Conservation (phyloP, 2,888 invertebrate species). For the Acanthococcus lagerstroemiae region DNA sequence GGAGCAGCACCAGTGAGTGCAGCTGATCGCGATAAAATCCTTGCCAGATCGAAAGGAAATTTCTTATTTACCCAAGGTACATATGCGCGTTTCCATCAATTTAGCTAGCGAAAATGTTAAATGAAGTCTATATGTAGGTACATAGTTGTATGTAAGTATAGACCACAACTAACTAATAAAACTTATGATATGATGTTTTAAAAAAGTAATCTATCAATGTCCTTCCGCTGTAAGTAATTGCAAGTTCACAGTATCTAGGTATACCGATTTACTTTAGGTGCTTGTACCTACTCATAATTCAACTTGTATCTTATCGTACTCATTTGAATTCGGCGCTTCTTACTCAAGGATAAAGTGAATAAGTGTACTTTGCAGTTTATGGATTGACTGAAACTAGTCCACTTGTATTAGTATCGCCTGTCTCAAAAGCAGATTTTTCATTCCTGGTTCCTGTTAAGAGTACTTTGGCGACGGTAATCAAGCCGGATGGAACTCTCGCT, state of each 20-base stretch:
- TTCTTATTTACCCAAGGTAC: slow-evolving; percentile 45
- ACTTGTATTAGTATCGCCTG: slow-evolving; percentile 49
- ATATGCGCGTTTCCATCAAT: slow-evolving; percentile 34
- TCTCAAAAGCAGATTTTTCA: slow-evolving; percentile 42
- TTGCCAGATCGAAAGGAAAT: slow-evolving; percentile 37
- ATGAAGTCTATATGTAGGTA: background rate
- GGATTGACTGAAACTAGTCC: slow-evolving; percentile 50
- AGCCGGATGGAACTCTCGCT: slow-evolving; percentile 45
- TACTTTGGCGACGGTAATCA: slow-evolving; percentile 56
- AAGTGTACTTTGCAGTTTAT: slow-evolving; percentile 36
- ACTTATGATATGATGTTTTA: background rate
- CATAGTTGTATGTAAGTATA: background rate
- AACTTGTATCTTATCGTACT: too few relatives aligned
- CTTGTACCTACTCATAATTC: too few relatives aligned
- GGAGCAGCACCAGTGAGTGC: slow-evolving; percentile 58
- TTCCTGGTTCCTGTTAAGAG: slow-evolving; percentile 51
- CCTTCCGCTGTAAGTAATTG: background rate
- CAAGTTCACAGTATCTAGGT: background rate
- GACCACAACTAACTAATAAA: background rate
- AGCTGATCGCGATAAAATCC: slow-evolving; percentile 50
- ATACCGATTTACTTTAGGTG: too few relatives aligned
- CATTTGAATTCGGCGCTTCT: too few relatives aligned
- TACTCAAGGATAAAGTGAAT: background rate
- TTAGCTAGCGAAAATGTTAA: background rate
- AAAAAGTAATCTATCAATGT: background rate